Conservation (phyloP, 2,113 vertebrate species). For the Acrocephalus arundinaceus region DNA sequence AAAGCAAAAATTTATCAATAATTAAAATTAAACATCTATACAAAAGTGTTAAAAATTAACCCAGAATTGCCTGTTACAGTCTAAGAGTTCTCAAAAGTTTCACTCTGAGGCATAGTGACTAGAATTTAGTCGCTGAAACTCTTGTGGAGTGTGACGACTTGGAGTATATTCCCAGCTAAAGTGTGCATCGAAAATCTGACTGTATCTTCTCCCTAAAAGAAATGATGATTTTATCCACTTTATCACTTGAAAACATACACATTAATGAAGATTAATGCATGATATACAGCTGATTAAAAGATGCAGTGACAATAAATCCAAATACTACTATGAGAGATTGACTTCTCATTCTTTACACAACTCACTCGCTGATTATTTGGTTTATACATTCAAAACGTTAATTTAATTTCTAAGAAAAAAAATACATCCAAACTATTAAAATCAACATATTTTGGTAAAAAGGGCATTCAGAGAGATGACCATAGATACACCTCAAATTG, state of each 20-base stretch:
- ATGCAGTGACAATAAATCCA: background rate
- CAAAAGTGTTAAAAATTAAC: background rate
- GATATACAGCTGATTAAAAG: background rate
- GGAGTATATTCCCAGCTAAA: background rate
- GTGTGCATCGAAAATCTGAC: background rate
- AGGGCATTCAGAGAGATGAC: background rate
- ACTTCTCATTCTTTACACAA: background rate
- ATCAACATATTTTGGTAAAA: background rate
- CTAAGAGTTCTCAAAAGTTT: background rate
- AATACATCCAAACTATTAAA: background rate
- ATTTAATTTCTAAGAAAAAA: background rate
- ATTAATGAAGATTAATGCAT: background rate
- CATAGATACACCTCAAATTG: background rate
- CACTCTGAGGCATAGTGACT: background rate
- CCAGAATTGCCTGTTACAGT: background rate
- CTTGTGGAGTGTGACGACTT: background rate
- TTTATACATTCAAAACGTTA: background rate
- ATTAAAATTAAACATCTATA: background rate
- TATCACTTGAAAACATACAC: background rate
- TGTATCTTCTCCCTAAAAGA: background rate
- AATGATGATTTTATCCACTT: background rate
- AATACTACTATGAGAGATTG: background rate
- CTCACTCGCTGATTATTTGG: background rate
- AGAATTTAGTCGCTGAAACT: background rate
- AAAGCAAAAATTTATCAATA: background rate